Evolutionary conservation across 2,888 invertebrate genomes (phyloP).

Genomic region (Nomada hirtipes): DNA sequence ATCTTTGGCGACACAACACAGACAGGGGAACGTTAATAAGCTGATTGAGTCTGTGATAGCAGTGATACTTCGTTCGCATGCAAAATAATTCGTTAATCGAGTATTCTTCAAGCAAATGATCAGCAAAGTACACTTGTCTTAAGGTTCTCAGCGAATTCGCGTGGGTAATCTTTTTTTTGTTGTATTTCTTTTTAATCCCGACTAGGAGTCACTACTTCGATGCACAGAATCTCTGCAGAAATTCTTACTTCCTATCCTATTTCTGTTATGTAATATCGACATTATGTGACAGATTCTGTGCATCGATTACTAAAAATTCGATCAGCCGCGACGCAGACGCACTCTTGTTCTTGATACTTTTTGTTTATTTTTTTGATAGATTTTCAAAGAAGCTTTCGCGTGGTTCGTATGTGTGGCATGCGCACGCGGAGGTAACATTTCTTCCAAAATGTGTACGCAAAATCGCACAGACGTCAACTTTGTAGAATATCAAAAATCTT

Average conservation of each 20-base stretch:
- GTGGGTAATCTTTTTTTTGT: no score
- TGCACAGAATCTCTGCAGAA: conserved; percentile 66
- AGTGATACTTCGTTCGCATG: conserved; percentile 47
- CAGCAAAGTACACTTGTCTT: no score
- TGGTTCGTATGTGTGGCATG: conserved; percentile 52
- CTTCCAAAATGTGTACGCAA: conserved; percentile 30
- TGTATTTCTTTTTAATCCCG: conserved; percentile 5
- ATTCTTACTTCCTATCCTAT: not conserved
- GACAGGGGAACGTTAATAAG: conserved; percentile 44
- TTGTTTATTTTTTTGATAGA: not conserved
- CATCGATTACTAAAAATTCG: conserved; percentile 67
- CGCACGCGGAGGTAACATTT: conserved; percentile 52
- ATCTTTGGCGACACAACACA: conserved; percentile 22
- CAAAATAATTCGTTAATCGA: conserved; percentile 19
- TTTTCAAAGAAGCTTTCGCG: conserved; percentile 15
- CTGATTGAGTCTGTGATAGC: conserved; percentile 35
- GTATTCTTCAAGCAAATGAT: no score
- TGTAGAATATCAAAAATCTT: not conserved
- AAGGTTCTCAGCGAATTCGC: no score
- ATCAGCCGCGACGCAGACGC: conserved; percentile 76
- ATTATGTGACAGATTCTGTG: conserved; percentile 53
- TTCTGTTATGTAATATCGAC: not conserved
- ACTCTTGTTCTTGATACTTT: conserved; percentile 60
- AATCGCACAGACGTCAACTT: conserved; percentile 49
- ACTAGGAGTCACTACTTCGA: conserved; percentile 59